A percentile compares a stretch with the other conserved stretches of the same genome.
Evolutionary conservation across 2,113 vertebrate species (phyloP).

Genomic region (Cinclus cinclus): DNA sequence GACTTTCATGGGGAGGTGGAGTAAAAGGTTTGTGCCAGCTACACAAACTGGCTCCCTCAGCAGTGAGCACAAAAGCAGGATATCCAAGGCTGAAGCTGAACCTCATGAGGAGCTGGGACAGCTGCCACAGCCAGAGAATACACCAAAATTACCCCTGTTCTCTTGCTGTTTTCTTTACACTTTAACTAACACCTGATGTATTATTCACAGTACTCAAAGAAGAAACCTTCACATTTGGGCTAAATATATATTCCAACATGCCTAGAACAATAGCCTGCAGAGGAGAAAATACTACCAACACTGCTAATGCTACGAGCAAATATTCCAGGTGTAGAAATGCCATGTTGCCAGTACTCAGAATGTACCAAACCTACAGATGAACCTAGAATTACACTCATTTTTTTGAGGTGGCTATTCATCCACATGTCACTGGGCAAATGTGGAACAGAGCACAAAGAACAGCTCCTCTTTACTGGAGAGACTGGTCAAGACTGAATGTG

Average conservation of each 20-base stretch:
- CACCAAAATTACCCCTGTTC: neutral
- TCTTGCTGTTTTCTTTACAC: neutral
- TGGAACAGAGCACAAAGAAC: neutral
- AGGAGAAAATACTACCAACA: neutral
- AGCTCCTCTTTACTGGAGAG: neutral
- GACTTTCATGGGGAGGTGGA: neutral
- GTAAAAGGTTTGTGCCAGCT: neutral
- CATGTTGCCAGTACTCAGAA: neutral
- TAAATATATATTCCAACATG: neutral
- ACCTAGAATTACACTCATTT: neutral
- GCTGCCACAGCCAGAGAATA: neutral
- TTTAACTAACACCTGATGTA: neutral
- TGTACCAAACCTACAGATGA: neutral
- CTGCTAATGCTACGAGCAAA: neutral
- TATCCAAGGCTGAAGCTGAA: neutral
- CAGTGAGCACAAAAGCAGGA: neutral
- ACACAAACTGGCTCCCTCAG: neutral
- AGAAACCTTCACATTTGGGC: neutral
- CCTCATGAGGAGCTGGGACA: neutral
- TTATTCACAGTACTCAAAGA: neutral
- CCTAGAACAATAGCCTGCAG: neutral
- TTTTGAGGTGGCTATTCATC: neutral
- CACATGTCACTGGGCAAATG: neutral
- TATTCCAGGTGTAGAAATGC: neutral
- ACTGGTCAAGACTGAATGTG: neutral